Percentiles rank a stretch among this genome's conserved stretches.
Evolutionary conservation across 2,888 invertebrate species (phyloP).

Genomic region (Allacma fusca): DNA sequence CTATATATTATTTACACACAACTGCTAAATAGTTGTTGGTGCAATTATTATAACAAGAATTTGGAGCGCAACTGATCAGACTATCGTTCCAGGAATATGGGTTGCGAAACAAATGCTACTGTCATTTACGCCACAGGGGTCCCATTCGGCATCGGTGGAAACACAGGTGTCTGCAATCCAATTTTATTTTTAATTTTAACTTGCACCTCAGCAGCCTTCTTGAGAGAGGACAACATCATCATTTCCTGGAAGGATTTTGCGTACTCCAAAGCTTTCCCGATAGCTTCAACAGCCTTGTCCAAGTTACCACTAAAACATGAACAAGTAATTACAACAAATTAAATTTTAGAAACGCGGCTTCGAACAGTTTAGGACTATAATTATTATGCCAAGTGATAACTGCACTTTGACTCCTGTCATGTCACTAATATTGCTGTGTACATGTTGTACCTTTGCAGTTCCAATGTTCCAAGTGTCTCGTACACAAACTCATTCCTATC

Average conservation of each 20-base stretch:
- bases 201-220: conserved; percentile 90
- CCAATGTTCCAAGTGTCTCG: conserved; percentile 92
- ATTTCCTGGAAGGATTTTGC: conserved; percentile 88
- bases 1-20: conserved; percentile 2
- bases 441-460: conserved; percentile 80
- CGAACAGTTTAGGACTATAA: too few species aligned
- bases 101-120: conserved; percentile 22
- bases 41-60: conserved; percentile 14
- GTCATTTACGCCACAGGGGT: conserved; percentile 26
- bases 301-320: conserved; percentile 77
- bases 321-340: too few species aligned
- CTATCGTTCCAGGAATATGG: conserved; percentile 6
- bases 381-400: too few species aligned
- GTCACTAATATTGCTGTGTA: too few species aligned
- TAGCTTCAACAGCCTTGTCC: conserved; percentile 80
- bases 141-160: conserved; percentile 41
- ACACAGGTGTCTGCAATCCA: conserved; percentile 65
- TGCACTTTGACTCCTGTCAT: too few species aligned
- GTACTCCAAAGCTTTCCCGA: conserved; percentile 85
- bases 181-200: conserved; percentile 80
- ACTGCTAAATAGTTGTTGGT: conserved; percentile 7
- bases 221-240: conserved; percentile 86
- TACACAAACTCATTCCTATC: conserved; percentile 93
- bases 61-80: conserved; percentile 34
- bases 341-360: too few species aligned